These are phyloP conservation scores for Zaprionus kolodkinae DNA, from an alignment of 1,140 invertebrate genomes.

Conservation along the genomic window DNA sequence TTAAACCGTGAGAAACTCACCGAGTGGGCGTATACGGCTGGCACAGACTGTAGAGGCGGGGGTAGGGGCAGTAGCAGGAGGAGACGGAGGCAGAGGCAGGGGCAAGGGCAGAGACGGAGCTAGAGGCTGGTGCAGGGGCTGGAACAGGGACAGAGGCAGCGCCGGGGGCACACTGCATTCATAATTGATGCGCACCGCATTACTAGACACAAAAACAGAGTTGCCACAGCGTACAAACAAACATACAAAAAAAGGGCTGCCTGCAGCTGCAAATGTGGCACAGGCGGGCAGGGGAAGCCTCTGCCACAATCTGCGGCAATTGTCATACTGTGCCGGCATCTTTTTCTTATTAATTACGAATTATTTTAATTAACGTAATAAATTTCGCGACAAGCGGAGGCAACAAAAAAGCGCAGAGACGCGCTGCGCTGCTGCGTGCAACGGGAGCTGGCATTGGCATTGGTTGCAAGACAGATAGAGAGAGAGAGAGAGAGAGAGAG, in stretches of 20 bases:
- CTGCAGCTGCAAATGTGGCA: slow-evolving; percentile 40
- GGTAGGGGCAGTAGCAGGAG: no score
- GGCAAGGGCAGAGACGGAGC: background rate
- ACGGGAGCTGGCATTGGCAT: slow-evolving; percentile 42
- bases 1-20: slow-evolving; percentile 72
- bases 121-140: no score
- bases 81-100: background rate
- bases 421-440: slow-evolving; percentile 20
- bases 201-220: slow-evolving; percentile 65
- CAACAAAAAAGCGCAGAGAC: slow-evolving; percentile 27
- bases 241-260: slow-evolving; percentile 34
- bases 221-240: slow-evolving; percentile 28
- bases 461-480: no score
- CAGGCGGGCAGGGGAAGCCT: slow-evolving; percentile 21
- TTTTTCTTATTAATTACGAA: slow-evolving; percentile 84
- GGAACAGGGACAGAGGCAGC: background rate
- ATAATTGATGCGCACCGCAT: slow-evolving; percentile 75
- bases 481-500: no score
- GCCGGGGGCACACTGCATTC: slow-evolving; percentile 25
- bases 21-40: slow-evolving; percentile 59
- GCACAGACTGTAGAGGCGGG: background rate
- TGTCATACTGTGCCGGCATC: slow-evolving; percentile 31
- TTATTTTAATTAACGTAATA: slow-evolving; percentile 84
- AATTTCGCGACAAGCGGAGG: slow-evolving; percentile 53
- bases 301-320: slow-evolving; percentile 15